Conservation (phyloP, 2,797 vertebrate genomes). For the Notamacropus eugenii region DNA sequence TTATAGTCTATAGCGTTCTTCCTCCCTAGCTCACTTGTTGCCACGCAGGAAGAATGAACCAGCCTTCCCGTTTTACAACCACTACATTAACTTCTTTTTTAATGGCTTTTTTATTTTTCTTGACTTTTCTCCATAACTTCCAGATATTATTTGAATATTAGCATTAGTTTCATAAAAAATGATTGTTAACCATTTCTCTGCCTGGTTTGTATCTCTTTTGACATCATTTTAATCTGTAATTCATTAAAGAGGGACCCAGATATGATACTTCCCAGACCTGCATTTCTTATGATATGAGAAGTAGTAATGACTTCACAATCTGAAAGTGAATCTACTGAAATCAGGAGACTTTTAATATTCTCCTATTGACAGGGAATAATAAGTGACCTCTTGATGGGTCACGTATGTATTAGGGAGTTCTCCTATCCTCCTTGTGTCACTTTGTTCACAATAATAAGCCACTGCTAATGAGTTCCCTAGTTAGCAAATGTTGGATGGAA, state of each 20-base stretch:
- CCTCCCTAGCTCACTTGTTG: background rate
- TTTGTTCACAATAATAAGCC: constrained; percentile 82
- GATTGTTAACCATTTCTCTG: constrained; percentile 77
- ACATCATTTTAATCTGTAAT: constrained; percentile 71
- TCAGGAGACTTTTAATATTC: constrained; percentile 78
- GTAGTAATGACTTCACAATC: constrained; percentile 72
- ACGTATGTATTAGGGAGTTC: constrained; percentile 78
- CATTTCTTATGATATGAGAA: constrained; percentile 63
- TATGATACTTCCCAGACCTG: constrained; percentile 58
- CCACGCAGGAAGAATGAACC: constrained; percentile 1
- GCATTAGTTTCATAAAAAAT: constrained; percentile 78
- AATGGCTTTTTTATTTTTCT: constrained; percentile 66
- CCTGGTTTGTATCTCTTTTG: constrained; percentile 71
- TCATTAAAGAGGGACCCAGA: constrained; percentile 50
- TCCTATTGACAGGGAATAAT: constrained; percentile 80
- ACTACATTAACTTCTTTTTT: constrained; percentile 66
- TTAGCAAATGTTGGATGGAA: constrained; percentile 77
- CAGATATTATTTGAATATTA: constrained; percentile 80
- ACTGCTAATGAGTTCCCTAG: constrained; percentile 81
- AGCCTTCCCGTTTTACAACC: constrained; percentile 68
- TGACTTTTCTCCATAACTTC: constrained; percentile 76
- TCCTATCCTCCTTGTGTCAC: constrained; percentile 76
- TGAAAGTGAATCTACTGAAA: constrained; percentile 76
- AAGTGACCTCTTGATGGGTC: constrained; percentile 82
- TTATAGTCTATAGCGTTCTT: background rate